A percentile compares a stretch with the other conserved stretches of the same genome.
Conservation (phyloP, 2,888 invertebrate genomes). For the Panopea generosa region DNA sequence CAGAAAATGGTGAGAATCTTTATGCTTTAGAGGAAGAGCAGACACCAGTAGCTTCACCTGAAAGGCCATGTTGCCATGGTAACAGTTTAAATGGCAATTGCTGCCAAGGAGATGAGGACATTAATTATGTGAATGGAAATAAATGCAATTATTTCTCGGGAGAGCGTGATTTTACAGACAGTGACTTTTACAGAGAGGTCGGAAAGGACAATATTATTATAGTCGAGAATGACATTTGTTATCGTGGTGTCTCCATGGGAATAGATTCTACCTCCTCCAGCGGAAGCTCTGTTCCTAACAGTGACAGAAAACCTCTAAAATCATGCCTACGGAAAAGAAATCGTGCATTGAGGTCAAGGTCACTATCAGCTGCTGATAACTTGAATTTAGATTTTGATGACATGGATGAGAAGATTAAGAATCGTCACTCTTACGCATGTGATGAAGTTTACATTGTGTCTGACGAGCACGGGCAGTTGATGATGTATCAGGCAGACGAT, state of each 20-base stretch:
- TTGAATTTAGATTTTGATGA: constrained; percentile 64
- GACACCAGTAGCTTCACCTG: constrained; percentile 73
- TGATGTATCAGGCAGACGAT: constrained; percentile 62
- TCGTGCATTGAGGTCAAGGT: constrained; percentile 70
- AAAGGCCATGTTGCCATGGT: constrained; percentile 63
- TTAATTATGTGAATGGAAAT: neutral
- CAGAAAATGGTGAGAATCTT: constrained; percentile 62
- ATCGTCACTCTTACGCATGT: constrained; percentile 80
- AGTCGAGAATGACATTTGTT: constrained; percentile 38
- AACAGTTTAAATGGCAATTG: constrained; percentile 27
- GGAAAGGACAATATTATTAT: constrained; percentile 53
- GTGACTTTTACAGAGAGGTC: constrained; percentile 51
- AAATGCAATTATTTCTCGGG: constrained; percentile 5
- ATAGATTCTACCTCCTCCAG: constrained; percentile 67
- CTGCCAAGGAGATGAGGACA: constrained; percentile 19
- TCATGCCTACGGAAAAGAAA: constrained; percentile 78
- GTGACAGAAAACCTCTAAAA: constrained; percentile 77
- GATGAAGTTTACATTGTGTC: constrained; percentile 75
- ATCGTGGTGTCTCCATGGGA: constrained; percentile 51
- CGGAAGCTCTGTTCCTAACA: constrained; percentile 67
- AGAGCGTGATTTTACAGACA: constrained; percentile 42
- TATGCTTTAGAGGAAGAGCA: constrained; percentile 75
- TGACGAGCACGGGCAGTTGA: constrained; percentile 67
- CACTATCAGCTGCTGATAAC: constrained; percentile 72
- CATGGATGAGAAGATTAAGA: constrained; percentile 63